Evolutionary conservation across 2,888 invertebrate species (phyloP).

Genomic region (Drosophila infuscata): DNA sequence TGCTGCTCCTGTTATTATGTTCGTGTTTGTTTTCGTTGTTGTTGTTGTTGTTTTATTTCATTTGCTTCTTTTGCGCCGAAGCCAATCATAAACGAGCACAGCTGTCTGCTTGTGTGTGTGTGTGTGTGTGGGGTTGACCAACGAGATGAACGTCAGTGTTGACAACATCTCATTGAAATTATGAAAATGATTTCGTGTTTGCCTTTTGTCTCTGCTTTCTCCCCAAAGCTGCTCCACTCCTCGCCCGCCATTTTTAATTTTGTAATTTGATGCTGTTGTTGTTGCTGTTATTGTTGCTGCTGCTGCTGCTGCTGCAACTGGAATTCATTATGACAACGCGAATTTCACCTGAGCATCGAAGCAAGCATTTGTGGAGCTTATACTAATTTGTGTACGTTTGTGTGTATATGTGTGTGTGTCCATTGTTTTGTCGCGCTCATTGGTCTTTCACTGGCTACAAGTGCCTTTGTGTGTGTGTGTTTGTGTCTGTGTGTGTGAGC

Average conservation of each 20-base stretch:
- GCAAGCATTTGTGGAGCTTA: slow-evolving; percentile 19
- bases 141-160: slow-evolving; percentile 64
- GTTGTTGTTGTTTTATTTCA: slow-evolving; percentile 69
- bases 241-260: slow-evolving; percentile 82
- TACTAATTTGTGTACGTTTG: slow-evolving; percentile 21
- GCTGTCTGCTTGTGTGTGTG: slow-evolving; percentile 35
- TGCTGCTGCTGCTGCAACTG: slow-evolving; percentile 41
- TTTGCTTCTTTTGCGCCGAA: slow-evolving; percentile 77
- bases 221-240: slow-evolving; percentile 1
- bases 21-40: slow-evolving; percentile 33
- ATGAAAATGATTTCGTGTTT: slow-evolving; percentile 72
- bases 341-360: slow-evolving; percentile 63
- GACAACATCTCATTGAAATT: slow-evolving; percentile 80
- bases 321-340: slow-evolving; percentile 70
- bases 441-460: slow-evolving; percentile 67
- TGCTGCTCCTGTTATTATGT: slow-evolving; percentile 37
- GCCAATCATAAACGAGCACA: slow-evolving; percentile 83
- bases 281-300: slow-evolving; percentile 50
- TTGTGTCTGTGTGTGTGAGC: slow-evolving; percentile 32
- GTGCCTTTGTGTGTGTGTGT: slow-evolving; percentile 34
- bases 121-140: slow-evolving; percentile 68
- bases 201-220: slow-evolving; percentile 45
- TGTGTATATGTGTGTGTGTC: slow-evolving; percentile 46
- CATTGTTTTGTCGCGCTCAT: slow-evolving; percentile 79
- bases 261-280: slow-evolving; percentile 81